A percentile compares a stretch with the other conserved stretches of the same genome.
Conservation (phyloP, 2,797 vertebrate genomes). For the Clarias laeviceps region DNA sequence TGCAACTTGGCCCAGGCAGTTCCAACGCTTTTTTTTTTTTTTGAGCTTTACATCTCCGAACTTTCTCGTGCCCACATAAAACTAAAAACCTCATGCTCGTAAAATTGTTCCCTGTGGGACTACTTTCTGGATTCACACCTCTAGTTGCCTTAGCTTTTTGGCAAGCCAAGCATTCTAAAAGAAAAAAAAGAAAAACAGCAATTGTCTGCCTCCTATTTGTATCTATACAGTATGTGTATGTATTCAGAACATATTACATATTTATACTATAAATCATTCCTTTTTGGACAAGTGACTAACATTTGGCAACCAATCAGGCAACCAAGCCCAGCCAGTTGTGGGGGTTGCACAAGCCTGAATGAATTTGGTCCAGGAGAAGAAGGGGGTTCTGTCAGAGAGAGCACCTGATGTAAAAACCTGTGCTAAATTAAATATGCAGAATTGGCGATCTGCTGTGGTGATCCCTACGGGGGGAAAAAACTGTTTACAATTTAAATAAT, state of each 20-base stretch:
- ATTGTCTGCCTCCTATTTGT: not conserved
- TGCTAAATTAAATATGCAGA: too few species aligned
- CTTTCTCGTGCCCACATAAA: not conserved
- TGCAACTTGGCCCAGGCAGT: not conserved
- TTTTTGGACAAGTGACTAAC: too few species aligned
- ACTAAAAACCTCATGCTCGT: not conserved
- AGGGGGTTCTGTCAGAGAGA: too few species aligned
- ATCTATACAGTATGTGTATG: not conserved
- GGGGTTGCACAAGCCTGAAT: too few species aligned
- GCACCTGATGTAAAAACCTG: too few species aligned
- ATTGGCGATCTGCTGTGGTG: too few species aligned
- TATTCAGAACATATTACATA: not conserved
- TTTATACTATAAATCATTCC: not conserved
- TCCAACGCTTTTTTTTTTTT: not conserved
- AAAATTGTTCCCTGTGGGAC: not conserved
- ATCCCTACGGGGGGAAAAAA: too few species aligned
- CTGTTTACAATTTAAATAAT: not conserved
- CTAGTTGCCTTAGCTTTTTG: not conserved
- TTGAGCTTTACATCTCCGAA: not conserved
- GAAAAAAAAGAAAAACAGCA: too few species aligned
- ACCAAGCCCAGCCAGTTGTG: too few species aligned
- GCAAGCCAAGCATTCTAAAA: not conserved
- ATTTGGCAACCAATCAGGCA: too few species aligned
- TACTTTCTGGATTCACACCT: not conserved
- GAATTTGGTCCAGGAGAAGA: too few species aligned